Evolutionary conservation across 2,888 invertebrate species (phyloP), one percentile per base, ranked within the genome.

Genomic region (Heliconius ismenius): DNA sequence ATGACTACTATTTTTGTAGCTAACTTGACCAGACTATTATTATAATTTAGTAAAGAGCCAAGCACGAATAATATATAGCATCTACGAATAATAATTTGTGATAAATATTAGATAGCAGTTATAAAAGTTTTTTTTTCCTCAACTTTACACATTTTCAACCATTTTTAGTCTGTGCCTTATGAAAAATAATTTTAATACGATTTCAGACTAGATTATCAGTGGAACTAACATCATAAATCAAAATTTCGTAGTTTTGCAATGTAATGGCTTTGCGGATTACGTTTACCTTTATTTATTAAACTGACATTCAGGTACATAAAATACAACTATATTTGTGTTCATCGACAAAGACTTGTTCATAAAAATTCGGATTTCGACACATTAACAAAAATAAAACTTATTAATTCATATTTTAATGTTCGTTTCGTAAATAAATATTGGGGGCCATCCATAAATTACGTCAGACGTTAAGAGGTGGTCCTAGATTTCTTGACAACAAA

Each of bases 271-370:
- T 58, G 64, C 26, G 58, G 68, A 73, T 54, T 67, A 39, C 73
- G 15, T 67, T 69, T 75, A 74, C 64, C 58, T n/a, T 58, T 58
- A 58, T 58, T 58, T 58, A 58, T 76, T 68, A 76, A 72, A 74
- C 64, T 68, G 79, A 78, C 76, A 74, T 82, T 84, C 91, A 91
- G 90, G 91, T 91, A 91, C 91, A 87, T 86, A 84, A 85, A 84
- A 87, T 84, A 86, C 82, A 86, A 78, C 80, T 76, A 79, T 77
- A 54, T 73, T 80, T 77, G 77, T 78, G 79, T 74, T 78, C 60
- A 74, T 74, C 68, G 78, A 78, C 72, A 78, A 79, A 76, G 75
- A 68, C 78, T 78, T 78, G 78, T 79, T 77, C 63, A 32, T 73
- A 58, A 80, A 78, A 80, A 78, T 77, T 73, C 77, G 76, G 76